Conservation (phyloP, 2,797 vertebrate species). For the Premnoplex brunnescens region DNA sequence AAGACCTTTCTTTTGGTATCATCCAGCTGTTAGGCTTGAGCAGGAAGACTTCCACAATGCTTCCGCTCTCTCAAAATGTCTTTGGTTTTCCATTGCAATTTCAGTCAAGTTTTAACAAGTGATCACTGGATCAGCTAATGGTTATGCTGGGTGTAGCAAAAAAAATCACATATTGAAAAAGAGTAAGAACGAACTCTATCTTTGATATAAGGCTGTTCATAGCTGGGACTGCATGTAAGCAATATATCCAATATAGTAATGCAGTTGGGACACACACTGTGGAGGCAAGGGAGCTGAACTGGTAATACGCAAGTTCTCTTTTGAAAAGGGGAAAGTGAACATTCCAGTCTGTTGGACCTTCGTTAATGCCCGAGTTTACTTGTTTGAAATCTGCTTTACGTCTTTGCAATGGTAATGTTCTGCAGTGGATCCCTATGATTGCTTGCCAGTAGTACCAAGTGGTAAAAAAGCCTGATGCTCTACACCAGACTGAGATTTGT, state of each 20-base stretch:
- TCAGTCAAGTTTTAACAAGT: background rate
- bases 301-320: background rate
- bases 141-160: background rate
- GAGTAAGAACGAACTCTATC: background rate
- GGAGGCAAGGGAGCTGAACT: background rate
- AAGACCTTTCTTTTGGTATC: background rate
- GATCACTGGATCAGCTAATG: background rate
- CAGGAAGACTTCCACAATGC: background rate
- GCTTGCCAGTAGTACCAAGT: constrained; percentile 44
- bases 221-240: background rate
- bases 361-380: background rate
- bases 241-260: background rate
- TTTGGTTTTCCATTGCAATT: background rate
- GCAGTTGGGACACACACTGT: background rate
- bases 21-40: background rate
- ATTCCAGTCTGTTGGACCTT: background rate
- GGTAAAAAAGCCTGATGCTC: constrained; percentile 33
- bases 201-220: background rate
- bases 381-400: background rate
- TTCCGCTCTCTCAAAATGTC: background rate
- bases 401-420: background rate
- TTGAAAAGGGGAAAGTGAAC: background rate
- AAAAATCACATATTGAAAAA: background rate
- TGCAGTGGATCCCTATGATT: constrained; percentile 34
- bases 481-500: constrained; percentile 43